Percentiles rank a stretch among this genome's conserved stretches.
phyloP scores from a whole-genome alignment of 2,797 vertebrate genomes.

The Tadarida brasiliensis region DNA sequence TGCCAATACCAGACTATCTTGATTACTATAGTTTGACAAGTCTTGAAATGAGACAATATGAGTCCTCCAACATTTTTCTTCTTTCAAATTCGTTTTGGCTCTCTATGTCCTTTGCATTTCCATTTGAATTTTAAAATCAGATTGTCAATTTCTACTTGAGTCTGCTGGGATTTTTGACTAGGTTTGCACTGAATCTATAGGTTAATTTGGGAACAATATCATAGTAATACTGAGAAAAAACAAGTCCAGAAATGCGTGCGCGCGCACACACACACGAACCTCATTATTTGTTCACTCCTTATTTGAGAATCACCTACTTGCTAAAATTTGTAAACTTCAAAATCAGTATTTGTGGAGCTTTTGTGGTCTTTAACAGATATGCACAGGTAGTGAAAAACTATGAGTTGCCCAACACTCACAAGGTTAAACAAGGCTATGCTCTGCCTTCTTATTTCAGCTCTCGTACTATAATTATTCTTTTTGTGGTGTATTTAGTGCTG shows the following conservation, averaged over 20 bases:
- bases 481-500: background rate
- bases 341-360: background rate
- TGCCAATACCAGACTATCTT: background rate
- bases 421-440: background rate
- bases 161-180: background rate
- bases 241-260: background rate
- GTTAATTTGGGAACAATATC: background rate
- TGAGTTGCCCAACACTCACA: background rate
- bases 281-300: background rate
- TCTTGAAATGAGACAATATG: background rate
- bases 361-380: background rate
- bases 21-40: background rate
- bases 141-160: background rate
- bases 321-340: background rate
- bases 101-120: background rate
- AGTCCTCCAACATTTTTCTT: background rate
- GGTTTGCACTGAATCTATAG: background rate
- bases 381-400: background rate
- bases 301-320: background rate
- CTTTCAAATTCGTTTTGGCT: background rate
- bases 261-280: background rate
- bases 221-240: background rate
- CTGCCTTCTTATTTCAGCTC: background rate
- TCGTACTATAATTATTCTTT: background rate
- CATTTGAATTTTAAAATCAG: conserved; percentile 15